Percentiles rank a stretch among this genome's conserved stretches.
phyloP scores from a whole-genome alignment of 2,113 vertebrate species.

The Dasypus novemcinctus region DNA sequence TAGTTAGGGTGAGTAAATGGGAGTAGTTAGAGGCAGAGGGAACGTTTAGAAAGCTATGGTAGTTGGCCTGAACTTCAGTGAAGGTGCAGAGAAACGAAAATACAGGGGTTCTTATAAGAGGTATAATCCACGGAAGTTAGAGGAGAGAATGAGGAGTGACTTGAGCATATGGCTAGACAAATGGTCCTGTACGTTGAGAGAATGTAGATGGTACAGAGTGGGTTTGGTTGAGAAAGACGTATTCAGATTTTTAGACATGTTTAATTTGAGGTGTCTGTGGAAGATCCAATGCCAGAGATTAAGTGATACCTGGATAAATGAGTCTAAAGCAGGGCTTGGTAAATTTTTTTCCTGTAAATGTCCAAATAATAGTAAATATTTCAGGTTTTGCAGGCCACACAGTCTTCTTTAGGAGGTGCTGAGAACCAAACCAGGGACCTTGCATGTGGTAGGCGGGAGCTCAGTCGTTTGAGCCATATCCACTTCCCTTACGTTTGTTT shows the following conservation, averaged over 20 bases:
- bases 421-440: too few species aligned
- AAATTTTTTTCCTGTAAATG: not conserved
- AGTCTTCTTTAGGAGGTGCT: too few species aligned
- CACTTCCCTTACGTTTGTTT: too few species aligned
- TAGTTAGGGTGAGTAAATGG: not conserved
- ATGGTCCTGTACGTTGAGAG: not conserved
- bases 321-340: not conserved
- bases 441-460: too few species aligned
- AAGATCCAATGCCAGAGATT: not conserved
- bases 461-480: too few species aligned
- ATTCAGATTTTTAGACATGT: not conserved
- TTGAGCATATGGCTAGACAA: not conserved
- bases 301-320: not conserved
- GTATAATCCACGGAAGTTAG: not conserved
- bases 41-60: not conserved
- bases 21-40: not conserved
- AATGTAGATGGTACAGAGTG: not conserved
- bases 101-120: not conserved
- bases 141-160: not conserved
- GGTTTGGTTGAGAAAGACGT: not conserved
- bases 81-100: not conserved
- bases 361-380: too few species aligned
- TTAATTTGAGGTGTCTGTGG: not conserved
- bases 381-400: too few species aligned
- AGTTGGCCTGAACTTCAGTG: not conserved